Percentiles rank a stretch among this genome's conserved stretches.
Conservation (phyloP, 2,797 vertebrate genomes). For the Protosalanx chinensis region DNA sequence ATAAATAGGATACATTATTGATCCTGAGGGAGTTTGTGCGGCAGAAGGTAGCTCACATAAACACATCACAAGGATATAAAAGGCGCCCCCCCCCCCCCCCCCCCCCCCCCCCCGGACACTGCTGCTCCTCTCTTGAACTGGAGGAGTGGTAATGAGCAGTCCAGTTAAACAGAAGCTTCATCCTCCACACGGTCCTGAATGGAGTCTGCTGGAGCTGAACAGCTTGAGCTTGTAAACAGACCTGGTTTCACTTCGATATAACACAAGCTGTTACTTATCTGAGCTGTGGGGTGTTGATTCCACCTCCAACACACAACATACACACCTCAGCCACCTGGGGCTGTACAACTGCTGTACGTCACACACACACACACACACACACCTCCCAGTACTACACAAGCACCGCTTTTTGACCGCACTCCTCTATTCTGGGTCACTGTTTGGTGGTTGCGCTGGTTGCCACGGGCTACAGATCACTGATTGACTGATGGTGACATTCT, state of each 20-base stretch:
- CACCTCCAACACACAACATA: neutral
- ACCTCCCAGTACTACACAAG: neutral
- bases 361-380: neutral
- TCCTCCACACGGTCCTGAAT: conserved; percentile 17
- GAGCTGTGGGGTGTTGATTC: neutral
- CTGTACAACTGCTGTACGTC: neutral
- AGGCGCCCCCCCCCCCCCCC: neutral
- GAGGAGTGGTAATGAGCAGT: no score
- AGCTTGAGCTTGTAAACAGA: conserved; percentile 17
- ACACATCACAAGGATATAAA: no score
- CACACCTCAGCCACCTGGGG: neutral
- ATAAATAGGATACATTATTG: no score
- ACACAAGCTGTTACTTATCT: neutral
- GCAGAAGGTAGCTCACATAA: no score
- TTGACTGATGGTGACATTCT: conserved; percentile 43
- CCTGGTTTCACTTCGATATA: neutral
- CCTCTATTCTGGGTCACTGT: conserved; percentile 26
- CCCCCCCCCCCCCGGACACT: conserved; percentile 21
- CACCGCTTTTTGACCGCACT: neutral
- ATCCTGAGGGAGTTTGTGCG: no score
- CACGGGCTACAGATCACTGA: conserved; percentile 24
- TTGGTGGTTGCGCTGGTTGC: conserved; percentile 18
- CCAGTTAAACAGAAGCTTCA: no score
- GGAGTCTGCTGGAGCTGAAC: conserved; percentile 27
- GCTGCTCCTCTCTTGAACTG: neutral